These are phyloP conservation scores for Polymixis lichenea DNA, from an alignment of 2,888 invertebrate species.

Conservation along the genomic window DNA sequence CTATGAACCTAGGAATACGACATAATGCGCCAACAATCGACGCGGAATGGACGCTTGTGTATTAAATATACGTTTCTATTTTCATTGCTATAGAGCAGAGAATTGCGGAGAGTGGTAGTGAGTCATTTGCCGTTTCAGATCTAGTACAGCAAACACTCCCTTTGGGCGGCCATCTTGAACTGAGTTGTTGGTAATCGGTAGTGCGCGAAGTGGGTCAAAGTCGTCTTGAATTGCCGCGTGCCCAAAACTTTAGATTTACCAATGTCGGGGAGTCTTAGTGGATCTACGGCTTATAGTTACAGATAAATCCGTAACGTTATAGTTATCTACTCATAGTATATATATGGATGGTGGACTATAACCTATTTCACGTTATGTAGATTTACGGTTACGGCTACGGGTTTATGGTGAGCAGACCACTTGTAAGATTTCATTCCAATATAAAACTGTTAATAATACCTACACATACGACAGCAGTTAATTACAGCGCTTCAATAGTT, in stretches of 20 bases:
- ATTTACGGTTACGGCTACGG: constrained; percentile 32
- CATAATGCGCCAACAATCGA: constrained; percentile 57
- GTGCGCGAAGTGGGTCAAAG: constrained; percentile 84
- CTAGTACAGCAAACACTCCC: constrained; percentile 75
- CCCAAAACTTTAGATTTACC: constrained; percentile 72
- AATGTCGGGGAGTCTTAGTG: constrained; percentile 60
- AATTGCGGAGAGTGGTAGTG: constrained; percentile 55
- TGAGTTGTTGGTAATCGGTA: constrained; percentile 74
- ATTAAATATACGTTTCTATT: constrained; percentile 58
- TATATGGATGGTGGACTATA: constrained; percentile 13
- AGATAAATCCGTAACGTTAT: constrained; percentile 33
- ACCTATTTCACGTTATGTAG: constrained; percentile 37
- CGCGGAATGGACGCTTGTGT: constrained; percentile 14
- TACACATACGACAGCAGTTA: constrained; percentile 11
- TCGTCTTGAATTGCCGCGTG: constrained; percentile 77
- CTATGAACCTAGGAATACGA: constrained; percentile 39
- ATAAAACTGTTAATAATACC: constrained; percentile 11
- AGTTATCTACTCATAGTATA: too few relatives aligned
- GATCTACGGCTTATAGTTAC: constrained; percentile 30
- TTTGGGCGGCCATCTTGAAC: constrained; percentile 81
- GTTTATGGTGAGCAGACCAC: constrained; percentile 22
- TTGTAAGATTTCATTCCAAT: constrained; percentile 47
- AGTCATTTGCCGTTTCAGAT: constrained; percentile 68
- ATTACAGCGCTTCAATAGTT: background rate
- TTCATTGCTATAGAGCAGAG: constrained; percentile 62